phyloP scores from a whole-genome alignment of 2,888 invertebrate species.

The Pycnomerus fuliginosus region DNA sequence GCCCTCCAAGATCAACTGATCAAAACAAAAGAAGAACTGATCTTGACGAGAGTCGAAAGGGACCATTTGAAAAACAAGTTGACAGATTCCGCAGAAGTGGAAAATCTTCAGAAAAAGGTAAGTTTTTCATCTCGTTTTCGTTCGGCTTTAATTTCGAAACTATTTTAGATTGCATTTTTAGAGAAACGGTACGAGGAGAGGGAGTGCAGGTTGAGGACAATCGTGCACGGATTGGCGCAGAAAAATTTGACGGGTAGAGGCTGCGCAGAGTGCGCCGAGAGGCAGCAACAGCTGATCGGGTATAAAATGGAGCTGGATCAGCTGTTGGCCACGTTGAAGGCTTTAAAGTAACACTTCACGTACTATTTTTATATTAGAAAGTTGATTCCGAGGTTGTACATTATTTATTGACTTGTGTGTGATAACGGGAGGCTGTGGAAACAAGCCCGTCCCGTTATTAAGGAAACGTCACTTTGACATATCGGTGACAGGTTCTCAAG shows the following conservation, averaged over 20 bases:
- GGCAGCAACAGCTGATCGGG: slow-evolving; percentile 50
- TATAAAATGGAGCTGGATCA: slow-evolving; percentile 53
- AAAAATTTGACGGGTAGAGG: slow-evolving; percentile 46
- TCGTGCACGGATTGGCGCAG: slow-evolving; percentile 53
- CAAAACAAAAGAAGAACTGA: slow-evolving; percentile 54
- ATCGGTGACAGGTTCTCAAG: no score
- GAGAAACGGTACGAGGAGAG: slow-evolving; percentile 54
- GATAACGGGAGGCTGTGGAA: no score
- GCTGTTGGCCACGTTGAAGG: slow-evolving; percentile 49
- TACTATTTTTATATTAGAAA: no score
- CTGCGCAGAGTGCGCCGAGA: slow-evolving; percentile 50
- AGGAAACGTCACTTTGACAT: no score
- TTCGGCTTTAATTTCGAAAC: no score
- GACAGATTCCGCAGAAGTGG: slow-evolving; percentile 27
- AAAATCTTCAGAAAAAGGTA: slow-evolving; percentile 43
- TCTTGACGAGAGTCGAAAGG: slow-evolving; percentile 57
- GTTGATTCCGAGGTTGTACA: no score
- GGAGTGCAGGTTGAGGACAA: slow-evolving; percentile 53
- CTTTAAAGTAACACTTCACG: slow-evolving; percentile 42
- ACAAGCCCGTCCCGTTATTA: no score
- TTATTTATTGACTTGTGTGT: no score
- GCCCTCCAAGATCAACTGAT: slow-evolving; percentile 48
- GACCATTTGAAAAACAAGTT: slow-evolving; percentile 56
- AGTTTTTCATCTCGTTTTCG: slow-evolving; percentile 18
- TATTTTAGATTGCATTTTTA: slow-evolving; percentile 48